A percentile compares a stretch with the other conserved stretches of the same genome.
Evolutionary conservation across 1,140 invertebrate species (phyloP).

Genomic region (Drosophila bocki): DNA sequence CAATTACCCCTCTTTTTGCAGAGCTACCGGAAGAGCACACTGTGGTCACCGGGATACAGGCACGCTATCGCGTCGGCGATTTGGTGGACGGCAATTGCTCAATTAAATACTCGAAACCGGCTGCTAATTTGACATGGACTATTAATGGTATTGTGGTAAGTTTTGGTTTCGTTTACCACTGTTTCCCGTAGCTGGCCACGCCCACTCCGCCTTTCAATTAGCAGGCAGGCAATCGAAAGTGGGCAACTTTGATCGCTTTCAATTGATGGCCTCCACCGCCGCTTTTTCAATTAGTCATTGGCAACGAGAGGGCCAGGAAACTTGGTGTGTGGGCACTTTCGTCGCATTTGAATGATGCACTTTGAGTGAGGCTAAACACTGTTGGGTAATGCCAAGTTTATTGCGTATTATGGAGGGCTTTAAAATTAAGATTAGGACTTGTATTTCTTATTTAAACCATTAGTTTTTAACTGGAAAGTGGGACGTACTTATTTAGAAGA

Average conservation of each 20-base stretch:
- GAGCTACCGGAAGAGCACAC: conserved; percentile 90
- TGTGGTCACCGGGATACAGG: conserved; percentile 89
- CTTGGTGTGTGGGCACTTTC: conserved; percentile 25
- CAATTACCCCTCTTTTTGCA: conserved; percentile 77
- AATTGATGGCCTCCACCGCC: conserved; percentile 60
- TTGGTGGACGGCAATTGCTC: conserved; percentile 91
- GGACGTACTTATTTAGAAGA: background rate
- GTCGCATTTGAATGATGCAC: conserved; percentile 14
- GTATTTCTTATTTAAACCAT: background rate
- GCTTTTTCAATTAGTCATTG: conserved; percentile 75
- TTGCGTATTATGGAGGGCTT: background rate
- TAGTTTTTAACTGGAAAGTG: background rate
- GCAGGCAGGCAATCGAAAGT: conserved; percentile 17
- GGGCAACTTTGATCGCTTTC: conserved; percentile 51
- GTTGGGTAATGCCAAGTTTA: conserved; percentile 12
- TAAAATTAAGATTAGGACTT: background rate
- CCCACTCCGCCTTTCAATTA: conserved; percentile 53
- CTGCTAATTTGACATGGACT: conserved; percentile 94
- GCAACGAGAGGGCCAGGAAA: conserved; percentile 6
- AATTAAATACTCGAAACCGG: conserved; percentile 90
- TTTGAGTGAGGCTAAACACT: background rate
- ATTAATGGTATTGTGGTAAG: conserved; percentile 92
- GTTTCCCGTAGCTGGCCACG: conserved; percentile 25
- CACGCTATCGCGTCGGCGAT: conserved; percentile 90
- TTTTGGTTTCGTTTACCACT: conserved; percentile 72